Evolutionary conservation across 2,797 vertebrate genomes (phyloP), one percentile per base, ranked within the genome.

Genomic region (Chiloscyllium punctatum): DNA sequence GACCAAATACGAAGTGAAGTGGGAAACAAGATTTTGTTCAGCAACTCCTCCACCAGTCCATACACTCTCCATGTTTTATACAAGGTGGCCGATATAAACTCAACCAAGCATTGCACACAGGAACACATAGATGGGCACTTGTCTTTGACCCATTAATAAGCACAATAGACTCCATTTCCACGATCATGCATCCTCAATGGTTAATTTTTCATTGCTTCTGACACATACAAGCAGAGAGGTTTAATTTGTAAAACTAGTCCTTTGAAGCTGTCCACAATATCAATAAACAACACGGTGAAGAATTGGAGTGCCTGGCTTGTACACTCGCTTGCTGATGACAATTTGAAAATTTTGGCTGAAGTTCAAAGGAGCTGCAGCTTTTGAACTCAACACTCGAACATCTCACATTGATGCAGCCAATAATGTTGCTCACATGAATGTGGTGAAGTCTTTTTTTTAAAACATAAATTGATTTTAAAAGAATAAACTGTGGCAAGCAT

Each of bases 331-430:
- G 15, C 87, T 62, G 87, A 90, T 53, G 30, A 90, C 87, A 90
- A 90, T 51, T 13, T 21, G 62, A 7, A 66, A 2, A 66, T 66
- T 33, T 66, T 68, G 57, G 57, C 57, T 37, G 57, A 33, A 68
- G 88, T 91, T 91, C 57, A 91, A 91, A 66, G 88, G 57, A 91
- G 33, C 53, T 91, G 33, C 57, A 23, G 88, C 88, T 66, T 91
- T 91, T 91, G 88, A 62, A 91, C 88, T 66, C 88, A 91, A 16
- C 33, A 66, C 51, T 91, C 57, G 33, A n/a, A 66, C 86, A 30
- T 15, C 33, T 27, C 51, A 86, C 23, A 11, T 48, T 53, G 48
- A 25, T 87, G 9, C 11, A 11, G 9, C 27, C 30, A 57, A 57
- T 53, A 27, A 57, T 62, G 1, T 15, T 13, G 6, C 33, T 68